These are phyloP conservation scores for Astropecten irregularis DNA, from an alignment of 53 echinoderm and acorn worm species.

Conservation along the genomic window DNA sequence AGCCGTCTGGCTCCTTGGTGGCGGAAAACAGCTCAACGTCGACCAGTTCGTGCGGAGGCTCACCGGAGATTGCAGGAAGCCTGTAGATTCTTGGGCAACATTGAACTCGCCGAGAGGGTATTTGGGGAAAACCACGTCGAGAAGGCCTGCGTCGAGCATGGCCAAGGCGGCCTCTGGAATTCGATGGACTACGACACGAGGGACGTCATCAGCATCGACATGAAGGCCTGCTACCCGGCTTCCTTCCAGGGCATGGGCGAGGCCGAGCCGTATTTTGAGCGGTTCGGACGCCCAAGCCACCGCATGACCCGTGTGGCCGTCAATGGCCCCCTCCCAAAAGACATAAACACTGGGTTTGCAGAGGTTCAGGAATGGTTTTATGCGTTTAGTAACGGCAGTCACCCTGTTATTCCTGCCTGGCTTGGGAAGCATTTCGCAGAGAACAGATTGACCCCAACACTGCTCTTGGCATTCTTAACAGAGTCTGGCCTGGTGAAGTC, in stretches of 20 bases:
- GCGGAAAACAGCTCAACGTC: not conserved
- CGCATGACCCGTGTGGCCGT: not conserved
- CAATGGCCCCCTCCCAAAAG: not conserved
- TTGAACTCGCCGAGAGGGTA: not conserved
- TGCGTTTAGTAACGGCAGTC: not conserved
- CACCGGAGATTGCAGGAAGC: not conserved
- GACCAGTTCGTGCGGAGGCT: not conserved
- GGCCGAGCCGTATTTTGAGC: slow-evolving; percentile 15
- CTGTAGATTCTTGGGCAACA: not conserved
- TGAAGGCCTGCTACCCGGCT: slow-evolving; percentile 6
- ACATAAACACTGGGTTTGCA: slow-evolving; percentile 16
- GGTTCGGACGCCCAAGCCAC: slow-evolving; percentile 18
- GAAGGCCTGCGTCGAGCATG: slow-evolving; percentile 8
- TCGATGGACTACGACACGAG: slow-evolving; percentile 1
- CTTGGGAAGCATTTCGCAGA: slow-evolving; percentile 15
- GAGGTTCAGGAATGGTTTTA: slow-evolving; percentile 1
- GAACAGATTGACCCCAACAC: too few species aligned
- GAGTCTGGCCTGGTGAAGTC: not conserved
- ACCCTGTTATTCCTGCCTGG: slow-evolving; percentile 32
- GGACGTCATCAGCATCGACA: slow-evolving; percentile 8
- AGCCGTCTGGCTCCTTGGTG: too few species aligned
- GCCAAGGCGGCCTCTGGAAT: slow-evolving; percentile 26
- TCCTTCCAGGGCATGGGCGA: slow-evolving; percentile 19
- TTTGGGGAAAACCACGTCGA: not conserved
- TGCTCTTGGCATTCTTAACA: not conserved